Percentiles rank a stretch among this genome's conserved stretches.
Evolutionary conservation across 2,888 invertebrate species (phyloP).

Genomic region (Invenusta paracnida): DNA sequence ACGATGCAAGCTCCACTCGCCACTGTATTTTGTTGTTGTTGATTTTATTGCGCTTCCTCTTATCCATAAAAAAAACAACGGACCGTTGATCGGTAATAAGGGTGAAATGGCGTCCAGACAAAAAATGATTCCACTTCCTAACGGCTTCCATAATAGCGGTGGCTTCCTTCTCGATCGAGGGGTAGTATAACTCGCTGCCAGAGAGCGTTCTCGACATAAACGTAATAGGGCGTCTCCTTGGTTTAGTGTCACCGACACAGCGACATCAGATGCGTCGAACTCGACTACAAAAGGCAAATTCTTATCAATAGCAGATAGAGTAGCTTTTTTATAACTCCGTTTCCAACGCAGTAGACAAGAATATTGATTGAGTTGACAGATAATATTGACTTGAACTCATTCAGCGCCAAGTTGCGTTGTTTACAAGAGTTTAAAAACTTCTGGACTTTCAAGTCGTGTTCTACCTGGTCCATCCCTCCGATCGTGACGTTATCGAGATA

Average conservation of each 20-base stretch:
- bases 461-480: background rate
- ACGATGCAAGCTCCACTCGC: background rate
- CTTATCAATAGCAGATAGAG: background rate
- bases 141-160: background rate
- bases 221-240: no score
- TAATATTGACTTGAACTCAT: background rate
- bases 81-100: background rate
- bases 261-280: constrained; percentile 1
- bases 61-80: background rate
- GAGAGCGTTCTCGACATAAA: background rate
- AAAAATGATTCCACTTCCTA: background rate
- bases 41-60: background rate
- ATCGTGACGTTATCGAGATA: background rate
- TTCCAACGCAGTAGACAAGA: background rate
- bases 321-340: background rate
- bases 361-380: background rate
- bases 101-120: background rate
- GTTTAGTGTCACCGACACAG: background rate
- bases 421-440: background rate
- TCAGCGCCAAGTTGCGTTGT: background rate
- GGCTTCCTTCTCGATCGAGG: background rate
- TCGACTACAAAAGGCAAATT: background rate
- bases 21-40: background rate
- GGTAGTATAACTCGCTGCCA: no score
- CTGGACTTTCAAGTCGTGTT: background rate